Evolutionary conservation across 1,140 invertebrate genomes (phyloP), one percentile per base, ranked within the genome.

Genomic region (Venustaconcha ellipsiformis): DNA sequence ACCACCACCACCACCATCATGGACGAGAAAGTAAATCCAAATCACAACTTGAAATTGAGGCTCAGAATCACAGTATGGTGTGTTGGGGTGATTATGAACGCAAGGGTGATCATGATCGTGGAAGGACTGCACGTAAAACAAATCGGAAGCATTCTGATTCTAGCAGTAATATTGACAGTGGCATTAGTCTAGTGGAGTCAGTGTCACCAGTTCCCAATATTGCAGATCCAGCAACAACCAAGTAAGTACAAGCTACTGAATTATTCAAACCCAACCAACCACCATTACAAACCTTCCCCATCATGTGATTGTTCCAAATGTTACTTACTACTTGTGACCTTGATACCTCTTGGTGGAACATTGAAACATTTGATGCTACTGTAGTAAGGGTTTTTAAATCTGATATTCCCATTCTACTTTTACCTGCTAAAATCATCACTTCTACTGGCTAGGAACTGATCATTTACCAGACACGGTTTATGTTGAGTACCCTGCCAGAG

Each of bases 101-200:
- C 56, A 76, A 76, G 48, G 59, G 74, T 69, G 59, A 64, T 80
- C 73, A 71, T 71, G 73, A 78, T 60, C 75, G 80, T 59, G 82
- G 82, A 57, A 71, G 81, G 67, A 78, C 79, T 70, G 59, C 72
- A 63, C 66, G 75, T 57, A 72, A 78, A 75, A 79, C 64, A 20
- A 73, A 75, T 69, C 79, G 85, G 48, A 84, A 83, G 79, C 79
- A 81, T 79, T 87, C 82, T 12, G 87, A 88, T 67, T 79, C 83
- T 58, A 86, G 83, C 72, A 89, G 88, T 83, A 86, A 87, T 84
- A 93, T 94, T 14, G 95, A 96, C 89, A 96, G 95, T 89, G 95
- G 95, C 62, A 94, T 96, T 60, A 95, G 94, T 81, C 94, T 94
- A 70, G 93, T 84, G 20, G 86, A 86, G 69, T 84, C 87, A 2